Percentiles rank a stretch among this genome's conserved stretches.
Evolutionary conservation across 2,797 vertebrate species (phyloP).

Genomic region (Sylvia borin): DNA sequence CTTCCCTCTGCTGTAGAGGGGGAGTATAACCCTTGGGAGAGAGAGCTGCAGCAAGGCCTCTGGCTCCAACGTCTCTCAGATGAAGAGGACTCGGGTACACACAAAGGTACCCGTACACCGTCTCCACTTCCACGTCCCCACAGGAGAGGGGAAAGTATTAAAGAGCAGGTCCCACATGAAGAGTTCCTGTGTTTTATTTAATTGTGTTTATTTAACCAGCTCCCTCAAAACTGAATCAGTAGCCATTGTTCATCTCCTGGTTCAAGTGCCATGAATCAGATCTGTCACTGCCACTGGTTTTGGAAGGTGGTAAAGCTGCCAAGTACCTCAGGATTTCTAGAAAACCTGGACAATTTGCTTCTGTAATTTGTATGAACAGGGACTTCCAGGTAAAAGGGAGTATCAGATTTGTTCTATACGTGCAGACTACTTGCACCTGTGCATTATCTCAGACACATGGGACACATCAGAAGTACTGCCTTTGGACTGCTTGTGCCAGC

Average conservation of each 20-base stretch:
- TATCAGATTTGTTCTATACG: neutral
- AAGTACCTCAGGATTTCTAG: neutral
- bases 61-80: conserved; percentile 89
- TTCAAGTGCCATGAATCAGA: neutral
- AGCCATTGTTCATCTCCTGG: neutral
- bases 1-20: conserved; percentile 92
- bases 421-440: neutral
- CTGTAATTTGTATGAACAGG: neutral
- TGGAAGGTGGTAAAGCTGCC: neutral
- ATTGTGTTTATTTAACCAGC: neutral
- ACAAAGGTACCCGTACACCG: conserved; percentile 84
- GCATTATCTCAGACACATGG: neutral
- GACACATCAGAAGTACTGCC: neutral
- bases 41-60: conserved; percentile 89
- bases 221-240: neutral
- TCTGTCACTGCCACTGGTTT: neutral
- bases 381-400: neutral
- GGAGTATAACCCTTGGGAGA: conserved; percentile 94
- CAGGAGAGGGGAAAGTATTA: neutral
- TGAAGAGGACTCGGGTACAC: conserved; percentile 91
- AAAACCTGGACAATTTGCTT: neutral
- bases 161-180: conserved; percentile 73
- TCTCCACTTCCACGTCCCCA: conserved; percentile 8
- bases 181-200: neutral
- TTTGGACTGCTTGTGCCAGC: neutral